Conservation (phyloP, 2,113 vertebrate genomes). For the Actinemys pallida region DNA sequence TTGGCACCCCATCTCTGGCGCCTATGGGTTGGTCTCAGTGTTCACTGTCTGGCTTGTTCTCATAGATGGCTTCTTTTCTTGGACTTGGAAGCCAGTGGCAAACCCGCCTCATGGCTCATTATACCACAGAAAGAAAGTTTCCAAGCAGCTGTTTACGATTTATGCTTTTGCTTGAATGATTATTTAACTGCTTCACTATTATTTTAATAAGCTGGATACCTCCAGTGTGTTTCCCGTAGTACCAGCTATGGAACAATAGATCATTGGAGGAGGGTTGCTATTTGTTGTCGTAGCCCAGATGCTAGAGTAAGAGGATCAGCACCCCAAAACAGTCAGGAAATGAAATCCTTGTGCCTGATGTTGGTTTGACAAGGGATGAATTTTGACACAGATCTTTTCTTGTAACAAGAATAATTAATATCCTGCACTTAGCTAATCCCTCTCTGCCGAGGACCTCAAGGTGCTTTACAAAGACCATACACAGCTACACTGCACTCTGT, state of each 20-base stretch:
- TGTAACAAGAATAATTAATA: not conserved
- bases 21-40: accelerated
- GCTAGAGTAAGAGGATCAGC: not conserved
- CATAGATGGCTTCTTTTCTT: not conserved
- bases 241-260: accelerated
- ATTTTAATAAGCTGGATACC: not conserved
- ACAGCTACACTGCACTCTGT: not conserved
- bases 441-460: not conserved
- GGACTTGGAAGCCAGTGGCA: not conserved
- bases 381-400: not conserved
- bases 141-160: not conserved
- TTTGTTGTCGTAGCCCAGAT: not conserved
- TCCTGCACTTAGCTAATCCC: not conserved
- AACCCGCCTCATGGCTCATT: not conserved
- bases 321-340: not conserved
- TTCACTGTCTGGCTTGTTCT: not conserved
- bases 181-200: not conserved
- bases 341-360: not conserved
- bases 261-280: not conserved
- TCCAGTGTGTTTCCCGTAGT: not conserved
- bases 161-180: not conserved
- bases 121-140: not conserved
- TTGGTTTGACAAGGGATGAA: not conserved
- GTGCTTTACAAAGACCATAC: not conserved
- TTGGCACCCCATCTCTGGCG: not conserved